Base-by-base conservation (phyloP, 2,113 vertebrate species). In the Connochaetes taurinus region DNA sequence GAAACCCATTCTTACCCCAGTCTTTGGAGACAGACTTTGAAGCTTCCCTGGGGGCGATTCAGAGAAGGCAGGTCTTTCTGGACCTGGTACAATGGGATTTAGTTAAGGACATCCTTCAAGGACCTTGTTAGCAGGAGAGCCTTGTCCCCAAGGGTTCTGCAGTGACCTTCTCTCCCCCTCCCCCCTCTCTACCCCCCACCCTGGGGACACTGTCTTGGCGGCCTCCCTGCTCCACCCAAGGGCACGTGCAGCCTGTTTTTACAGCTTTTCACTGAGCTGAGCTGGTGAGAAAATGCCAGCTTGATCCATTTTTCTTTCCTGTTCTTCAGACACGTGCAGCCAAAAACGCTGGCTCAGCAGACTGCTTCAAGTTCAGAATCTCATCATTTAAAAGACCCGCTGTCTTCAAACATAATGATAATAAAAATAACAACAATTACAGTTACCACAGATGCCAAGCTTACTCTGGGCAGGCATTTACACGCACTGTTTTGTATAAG, bases 221-320 rank as follows among this genome's bases (percentile, higher is more conserved):
- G 60, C 36, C 71, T 87, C 67, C 33, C 81, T 64, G 64, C 57
- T 82, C 29, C 1, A 7, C 16, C 67, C 85, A n/a, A 45, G 40
- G 88, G 60, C 76, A 88, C 16, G 2, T 31, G 40, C 40, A 84
- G 55, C 6, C 85, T 97, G 86, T 96, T 97, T 96, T 87, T 81
- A 88, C 76, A 96, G 97, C 88, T 80, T 93, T 96, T 71, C 55
- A 27, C 33, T n/a, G 93, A 95, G 43, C 45, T 50, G 78, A 84
- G 67, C 93, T 50, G 23, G 23, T 53, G 91, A 91, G 85, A 74
- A 97, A 87, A 80, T 78, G 89, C 82, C 93, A 94, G 76, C 76
- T 87, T 85, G n/a, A 50, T 84, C 89, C 83, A 83, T 82, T 91
- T 96, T 90, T 84, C 50, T 60, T 87, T 93, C 62, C 86, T 80